A percentile compares a stretch with the other conserved stretches of the same genome.
These are phyloP conservation scores for Erannis defoliaria DNA, from an alignment of 2,888 invertebrate species.

Conservation along the genomic window DNA sequence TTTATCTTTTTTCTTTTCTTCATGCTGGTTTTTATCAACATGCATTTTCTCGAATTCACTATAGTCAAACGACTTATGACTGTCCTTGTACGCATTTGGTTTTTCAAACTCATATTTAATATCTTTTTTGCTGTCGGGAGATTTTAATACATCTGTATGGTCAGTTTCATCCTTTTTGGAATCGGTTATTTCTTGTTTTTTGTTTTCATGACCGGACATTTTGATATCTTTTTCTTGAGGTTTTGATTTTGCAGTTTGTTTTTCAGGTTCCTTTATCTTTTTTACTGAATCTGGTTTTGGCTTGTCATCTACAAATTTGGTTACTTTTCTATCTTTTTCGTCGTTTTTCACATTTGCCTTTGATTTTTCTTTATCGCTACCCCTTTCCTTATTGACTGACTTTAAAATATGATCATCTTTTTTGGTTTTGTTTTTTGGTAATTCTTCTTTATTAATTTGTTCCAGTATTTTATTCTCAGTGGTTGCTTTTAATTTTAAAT, in stretches of 20 bases:
- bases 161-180: slow-evolving; percentile 32
- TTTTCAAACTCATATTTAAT: slow-evolving; percentile 43
- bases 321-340: slow-evolving; percentile 45
- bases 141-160: slow-evolving; percentile 36
- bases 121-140: slow-evolving; percentile 31
- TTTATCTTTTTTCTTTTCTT: slow-evolving; percentile 52
- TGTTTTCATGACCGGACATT: slow-evolving; percentile 32
- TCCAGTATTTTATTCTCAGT: slow-evolving; percentile 42
- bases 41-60: slow-evolving; percentile 33
- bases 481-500: not conserved
- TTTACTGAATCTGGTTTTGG: slow-evolving; percentile 43
- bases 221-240: slow-evolving; percentile 35
- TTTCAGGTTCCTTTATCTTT: slow-evolving; percentile 30
- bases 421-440: slow-evolving; percentile 22
- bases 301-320: slow-evolving; percentile 44
- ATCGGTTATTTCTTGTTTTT: slow-evolving; percentile 41
- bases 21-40: slow-evolving; percentile 40
- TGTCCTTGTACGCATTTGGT: slow-evolving; percentile 37
- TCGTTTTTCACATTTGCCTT: slow-evolving; percentile 44
- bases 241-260: slow-evolving; percentile 39
- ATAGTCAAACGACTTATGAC: slow-evolving; percentile 31
- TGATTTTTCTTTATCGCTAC: slow-evolving; percentile 22
- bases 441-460: slow-evolving; percentile 37
- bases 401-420: not conserved
- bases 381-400: slow-evolving; percentile 25